phyloP scores from a whole-genome alignment of 2,888 invertebrate genomes.

The Protophormia terraenovae region DNA sequence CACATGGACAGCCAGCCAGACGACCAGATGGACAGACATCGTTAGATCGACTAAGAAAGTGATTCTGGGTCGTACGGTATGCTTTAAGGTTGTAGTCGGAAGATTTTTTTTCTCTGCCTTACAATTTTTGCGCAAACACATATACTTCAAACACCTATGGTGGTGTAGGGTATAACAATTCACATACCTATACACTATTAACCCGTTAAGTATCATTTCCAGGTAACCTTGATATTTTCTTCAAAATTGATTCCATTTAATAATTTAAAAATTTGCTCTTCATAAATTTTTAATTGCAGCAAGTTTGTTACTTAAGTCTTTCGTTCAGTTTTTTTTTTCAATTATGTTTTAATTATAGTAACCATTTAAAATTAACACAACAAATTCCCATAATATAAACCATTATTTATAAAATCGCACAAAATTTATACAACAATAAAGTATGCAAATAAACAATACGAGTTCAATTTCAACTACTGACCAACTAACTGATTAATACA shows the following conservation, averaged over 20 bases:
- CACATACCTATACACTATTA: too few species aligned
- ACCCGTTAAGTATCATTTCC: too few species aligned
- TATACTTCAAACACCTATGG: too few species aligned
- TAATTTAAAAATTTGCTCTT: not conserved
- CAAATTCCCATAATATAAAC: conserved; percentile 16
- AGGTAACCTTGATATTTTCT: not conserved
- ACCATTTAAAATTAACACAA: not conserved
- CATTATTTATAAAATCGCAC: conserved; percentile 19
- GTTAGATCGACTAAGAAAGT: too few species aligned
- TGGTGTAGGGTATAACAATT: too few species aligned
- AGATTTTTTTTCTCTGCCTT: too few species aligned
- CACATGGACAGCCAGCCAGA: too few species aligned
- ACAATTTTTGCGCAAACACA: too few species aligned
- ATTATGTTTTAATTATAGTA: not conserved
- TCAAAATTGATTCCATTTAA: not conserved
- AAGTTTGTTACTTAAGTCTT: conserved; percentile 46
- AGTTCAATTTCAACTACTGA: conserved; percentile 30
- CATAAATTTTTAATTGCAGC: not conserved
- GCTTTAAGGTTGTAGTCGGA: too few species aligned
- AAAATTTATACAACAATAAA: not conserved
- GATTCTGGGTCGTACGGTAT: too few species aligned
- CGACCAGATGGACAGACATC: too few species aligned
- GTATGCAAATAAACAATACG: not conserved
- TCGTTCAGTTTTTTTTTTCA: too few species aligned
- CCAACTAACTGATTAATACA: conserved; percentile 42